phyloP scores from a whole-genome alignment of 2,797 vertebrate genomes.

The Acipenser ruthenus region DNA sequence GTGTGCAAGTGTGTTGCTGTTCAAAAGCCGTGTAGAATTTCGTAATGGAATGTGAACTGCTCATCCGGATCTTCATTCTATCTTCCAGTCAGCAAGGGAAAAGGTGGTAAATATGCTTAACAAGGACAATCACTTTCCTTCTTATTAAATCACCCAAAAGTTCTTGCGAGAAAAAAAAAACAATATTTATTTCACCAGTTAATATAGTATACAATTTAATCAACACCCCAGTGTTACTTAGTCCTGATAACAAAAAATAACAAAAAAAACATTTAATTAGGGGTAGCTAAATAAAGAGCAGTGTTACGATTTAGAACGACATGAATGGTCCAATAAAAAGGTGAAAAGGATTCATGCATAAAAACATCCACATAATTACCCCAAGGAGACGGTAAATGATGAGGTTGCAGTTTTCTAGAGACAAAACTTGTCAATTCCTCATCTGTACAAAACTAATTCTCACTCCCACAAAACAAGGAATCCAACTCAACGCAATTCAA shows the following conservation, averaged over 20 bases:
- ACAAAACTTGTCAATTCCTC: slow-evolving; percentile 45
- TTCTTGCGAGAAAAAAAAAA: too few species aligned
- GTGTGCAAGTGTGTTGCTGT: slow-evolving; percentile 30
- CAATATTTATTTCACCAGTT: too few species aligned
- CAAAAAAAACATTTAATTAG: too few species aligned
- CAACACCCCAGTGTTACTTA: too few species aligned
- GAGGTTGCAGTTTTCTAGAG: slow-evolving; percentile 62
- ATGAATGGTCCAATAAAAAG: too few species aligned
- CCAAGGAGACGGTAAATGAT: slow-evolving; percentile 22
- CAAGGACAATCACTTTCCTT: slow-evolving; percentile 36
- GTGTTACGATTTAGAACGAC: too few species aligned
- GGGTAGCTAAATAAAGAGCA: too few species aligned
- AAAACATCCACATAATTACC: slow-evolving; percentile 28
- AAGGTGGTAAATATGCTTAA: slow-evolving; percentile 59
- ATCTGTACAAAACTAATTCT: slow-evolving; percentile 18
- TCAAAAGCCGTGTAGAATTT: slow-evolving; percentile 76
- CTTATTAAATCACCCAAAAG: too few species aligned
- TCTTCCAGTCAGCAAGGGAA: slow-evolving; percentile 50
- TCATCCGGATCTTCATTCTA: slow-evolving; percentile 66
- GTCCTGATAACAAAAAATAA: too few species aligned
- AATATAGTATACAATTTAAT: too few species aligned
- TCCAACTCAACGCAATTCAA: not conserved
- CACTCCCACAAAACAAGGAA: not conserved
- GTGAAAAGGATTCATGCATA: slow-evolving; percentile 1
- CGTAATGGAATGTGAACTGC: slow-evolving; percentile 83